Percentiles rank a stretch among this genome's conserved stretches.
Conservation (phyloP, 2,797 vertebrate species). For the Spea hammondii region DNA sequence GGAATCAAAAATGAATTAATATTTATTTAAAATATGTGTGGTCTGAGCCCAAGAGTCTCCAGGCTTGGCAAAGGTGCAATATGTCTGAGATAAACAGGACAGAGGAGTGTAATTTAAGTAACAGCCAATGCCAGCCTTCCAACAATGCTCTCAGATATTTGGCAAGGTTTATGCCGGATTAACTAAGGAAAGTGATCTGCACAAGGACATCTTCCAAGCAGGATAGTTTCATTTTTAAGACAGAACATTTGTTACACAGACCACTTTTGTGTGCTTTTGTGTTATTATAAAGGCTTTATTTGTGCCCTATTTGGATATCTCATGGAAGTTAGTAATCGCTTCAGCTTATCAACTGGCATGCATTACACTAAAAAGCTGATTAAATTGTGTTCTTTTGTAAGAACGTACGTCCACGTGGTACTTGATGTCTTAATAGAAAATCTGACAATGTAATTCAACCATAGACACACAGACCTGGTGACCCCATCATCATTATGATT, state of each 20-base stretch:
- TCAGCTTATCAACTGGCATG: background rate
- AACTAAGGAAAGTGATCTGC: slow-evolving; percentile 59
- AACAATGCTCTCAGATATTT: slow-evolving; percentile 58
- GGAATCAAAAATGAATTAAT: slow-evolving; percentile 67
- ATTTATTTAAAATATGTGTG: slow-evolving; percentile 63
- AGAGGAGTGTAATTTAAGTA: slow-evolving; percentile 60
- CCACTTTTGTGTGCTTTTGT: slow-evolving; percentile 17
- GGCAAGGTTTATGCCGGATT: slow-evolving; percentile 61
- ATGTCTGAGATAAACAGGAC: slow-evolving; percentile 60
- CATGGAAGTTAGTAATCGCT: slow-evolving; percentile 1
- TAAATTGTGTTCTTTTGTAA: background rate
- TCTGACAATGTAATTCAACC: no score
- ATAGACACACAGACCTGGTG: no score
- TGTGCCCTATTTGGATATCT: background rate
- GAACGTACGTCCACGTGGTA: no score
- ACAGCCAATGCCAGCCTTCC: slow-evolving; percentile 29
- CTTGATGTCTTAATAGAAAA: no score
- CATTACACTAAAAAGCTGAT: slow-evolving; percentile 9
- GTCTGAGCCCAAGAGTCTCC: slow-evolving; percentile 61
- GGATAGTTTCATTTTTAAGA: slow-evolving; percentile 12
- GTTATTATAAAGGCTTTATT: slow-evolving; percentile 33
- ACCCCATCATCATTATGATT: no score
- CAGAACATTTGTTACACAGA: slow-evolving; percentile 26
- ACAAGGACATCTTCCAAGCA: slow-evolving; percentile 32
- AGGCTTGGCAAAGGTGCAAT: slow-evolving; percentile 59